These are phyloP conservation scores for Phalacrocorax aristotelis DNA, from an alignment of 2,113 vertebrate genomes.

Conservation along the genomic window DNA sequence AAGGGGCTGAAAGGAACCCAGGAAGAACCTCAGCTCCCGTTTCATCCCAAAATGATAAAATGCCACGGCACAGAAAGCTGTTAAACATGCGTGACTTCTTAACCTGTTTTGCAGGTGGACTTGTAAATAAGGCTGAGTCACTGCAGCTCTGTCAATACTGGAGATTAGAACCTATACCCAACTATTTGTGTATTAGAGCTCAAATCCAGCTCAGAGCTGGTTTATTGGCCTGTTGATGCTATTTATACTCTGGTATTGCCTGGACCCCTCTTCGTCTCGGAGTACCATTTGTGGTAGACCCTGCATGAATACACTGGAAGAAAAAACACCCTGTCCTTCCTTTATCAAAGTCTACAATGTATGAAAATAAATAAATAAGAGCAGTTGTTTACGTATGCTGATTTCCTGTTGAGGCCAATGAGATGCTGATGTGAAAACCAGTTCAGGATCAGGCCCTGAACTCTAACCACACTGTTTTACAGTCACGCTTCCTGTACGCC, in stretches of 20 bases:
- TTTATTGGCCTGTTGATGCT: not conserved
- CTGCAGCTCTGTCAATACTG: not conserved
- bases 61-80: not conserved
- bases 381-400: not conserved
- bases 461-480: not conserved
- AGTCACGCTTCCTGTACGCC: not conserved
- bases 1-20: accelerated
- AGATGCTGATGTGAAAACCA: not conserved
- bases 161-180: not conserved
- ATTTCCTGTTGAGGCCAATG: not conserved
- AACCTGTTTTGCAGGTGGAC: not conserved
- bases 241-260: not conserved
- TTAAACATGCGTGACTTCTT: not conserved
- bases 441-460: not conserved
- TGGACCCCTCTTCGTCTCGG: not conserved
- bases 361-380: not conserved
- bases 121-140: not conserved
- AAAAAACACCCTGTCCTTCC: not conserved
- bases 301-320: not conserved
- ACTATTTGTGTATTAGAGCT: not conserved
- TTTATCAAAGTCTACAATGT: not conserved
- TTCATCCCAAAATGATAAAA: not conserved
- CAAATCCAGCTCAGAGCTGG: not conserved
- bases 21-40: not conserved
- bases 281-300: not conserved